phyloP scores from a whole-genome alignment of 1,140 invertebrate species.

The Drosophila sturtevanti region DNA sequence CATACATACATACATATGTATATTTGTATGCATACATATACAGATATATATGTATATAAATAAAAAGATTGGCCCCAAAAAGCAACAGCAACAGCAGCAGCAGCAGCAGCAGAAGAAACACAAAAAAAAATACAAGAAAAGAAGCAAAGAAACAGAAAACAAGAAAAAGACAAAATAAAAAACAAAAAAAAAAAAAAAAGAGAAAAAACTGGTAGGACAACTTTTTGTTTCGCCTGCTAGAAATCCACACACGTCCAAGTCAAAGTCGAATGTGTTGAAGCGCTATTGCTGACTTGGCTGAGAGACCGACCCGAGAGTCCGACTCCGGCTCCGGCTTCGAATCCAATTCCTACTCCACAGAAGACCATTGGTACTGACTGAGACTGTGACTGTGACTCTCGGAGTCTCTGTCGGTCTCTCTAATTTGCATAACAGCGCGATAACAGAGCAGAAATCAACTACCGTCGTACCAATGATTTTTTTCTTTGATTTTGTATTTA shows the following conservation, averaged over 20 bases:
- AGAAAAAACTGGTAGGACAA: constrained; percentile 66
- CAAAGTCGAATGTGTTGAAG: constrained; percentile 39
- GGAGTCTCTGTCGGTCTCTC: neutral
- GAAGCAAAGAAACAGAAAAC: constrained; percentile 34
- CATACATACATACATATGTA: neutral
- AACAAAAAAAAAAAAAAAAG: constrained; percentile 7
- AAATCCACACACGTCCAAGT: constrained; percentile 48
- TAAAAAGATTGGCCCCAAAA: constrained; percentile 52
- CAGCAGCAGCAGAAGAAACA: constrained; percentile 42
- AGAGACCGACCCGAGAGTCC: too few relatives aligned
- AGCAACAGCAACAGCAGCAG: constrained; percentile 49
- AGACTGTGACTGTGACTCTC: neutral
- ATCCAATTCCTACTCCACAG: too few relatives aligned
- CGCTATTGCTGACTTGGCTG: constrained; percentile 23
- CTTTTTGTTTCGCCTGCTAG: constrained; percentile 66
- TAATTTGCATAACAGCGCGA: constrained; percentile 26
- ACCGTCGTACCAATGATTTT: neutral
- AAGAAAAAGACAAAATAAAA: constrained; percentile 20
- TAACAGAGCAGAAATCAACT: constrained; percentile 20
- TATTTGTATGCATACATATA: constrained; percentile 1
- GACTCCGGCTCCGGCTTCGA: too few relatives aligned
- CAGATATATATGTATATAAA: neutral
- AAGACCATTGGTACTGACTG: too few relatives aligned
- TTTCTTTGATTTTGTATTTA: too few relatives aligned
- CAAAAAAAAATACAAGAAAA: constrained; percentile 32